Conservation (phyloP, 2,113 vertebrate species). For the Notothenia coriiceps region DNA sequence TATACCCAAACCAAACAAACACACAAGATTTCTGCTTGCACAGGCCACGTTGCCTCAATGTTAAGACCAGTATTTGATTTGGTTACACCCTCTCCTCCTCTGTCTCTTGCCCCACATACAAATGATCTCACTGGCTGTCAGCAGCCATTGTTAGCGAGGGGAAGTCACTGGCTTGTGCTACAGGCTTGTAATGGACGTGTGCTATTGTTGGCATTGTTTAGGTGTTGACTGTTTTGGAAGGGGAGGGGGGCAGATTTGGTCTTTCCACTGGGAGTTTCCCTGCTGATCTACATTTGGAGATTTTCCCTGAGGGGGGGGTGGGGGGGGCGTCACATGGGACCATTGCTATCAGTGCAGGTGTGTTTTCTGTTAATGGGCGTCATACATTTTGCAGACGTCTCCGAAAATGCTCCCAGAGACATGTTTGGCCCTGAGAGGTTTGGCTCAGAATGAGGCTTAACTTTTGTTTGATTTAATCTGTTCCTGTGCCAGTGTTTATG, state of each 20-base stretch:
- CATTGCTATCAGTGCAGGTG: conserved; percentile 37
- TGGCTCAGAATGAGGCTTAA: conserved; percentile 4
- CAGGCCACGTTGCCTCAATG: not conserved
- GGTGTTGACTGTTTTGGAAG: conserved; percentile 38
- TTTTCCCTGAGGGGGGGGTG: conserved; percentile 13
- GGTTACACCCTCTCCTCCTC: not conserved
- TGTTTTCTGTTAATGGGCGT: not conserved
- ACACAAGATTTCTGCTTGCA: not conserved
- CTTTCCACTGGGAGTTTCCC: conserved; percentile 47
- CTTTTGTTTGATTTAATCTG: conserved; percentile 30
- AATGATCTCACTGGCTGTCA: conserved; percentile 44
- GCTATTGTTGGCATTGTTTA: conserved; percentile 64
- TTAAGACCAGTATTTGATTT: not conserved
- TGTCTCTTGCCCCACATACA: conserved; percentile 9
- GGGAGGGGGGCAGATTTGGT: conserved; percentile 32
- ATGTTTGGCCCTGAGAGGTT: conserved; percentile 19
- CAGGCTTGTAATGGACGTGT: conserved; percentile 28
- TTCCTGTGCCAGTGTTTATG: conserved; percentile 24
- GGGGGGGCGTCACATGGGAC: not conserved
- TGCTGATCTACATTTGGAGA: conserved; percentile 33
- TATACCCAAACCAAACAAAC: not conserved
- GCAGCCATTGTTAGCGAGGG: conserved; percentile 60
- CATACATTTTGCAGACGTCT: not conserved
- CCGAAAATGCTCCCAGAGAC: not conserved
- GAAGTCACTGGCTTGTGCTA: conserved; percentile 66